These are phyloP conservation scores for Willisornis vidua DNA, from an alignment of 2,113 vertebrate species.

Conservation along the genomic window DNA sequence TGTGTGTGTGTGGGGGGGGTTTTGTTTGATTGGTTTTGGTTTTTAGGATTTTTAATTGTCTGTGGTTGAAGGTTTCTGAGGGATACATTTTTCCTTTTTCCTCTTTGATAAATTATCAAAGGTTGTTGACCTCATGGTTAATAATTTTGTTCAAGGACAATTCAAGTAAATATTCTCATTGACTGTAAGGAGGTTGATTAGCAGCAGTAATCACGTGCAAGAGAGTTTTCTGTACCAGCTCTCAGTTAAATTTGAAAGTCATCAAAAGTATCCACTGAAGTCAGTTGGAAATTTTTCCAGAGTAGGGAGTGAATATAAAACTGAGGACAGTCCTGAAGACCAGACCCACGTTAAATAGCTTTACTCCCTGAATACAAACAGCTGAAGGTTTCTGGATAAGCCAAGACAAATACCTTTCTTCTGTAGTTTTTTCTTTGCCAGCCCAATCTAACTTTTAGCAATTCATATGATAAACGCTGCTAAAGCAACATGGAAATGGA, in stretches of 20 bases:
- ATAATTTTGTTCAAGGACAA: neutral
- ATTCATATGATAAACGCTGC: neutral
- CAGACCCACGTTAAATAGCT: neutral
- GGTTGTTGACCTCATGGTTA: neutral
- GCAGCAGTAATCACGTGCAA: neutral
- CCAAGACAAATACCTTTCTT: constrained; percentile 34
- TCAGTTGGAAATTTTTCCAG: neutral
- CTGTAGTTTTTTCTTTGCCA: neutral
- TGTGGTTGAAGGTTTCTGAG: neutral
- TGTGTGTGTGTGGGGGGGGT: too few relatives aligned
- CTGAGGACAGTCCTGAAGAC: neutral
- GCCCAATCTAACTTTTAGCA: constrained; percentile 1
- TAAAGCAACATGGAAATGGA: neutral
- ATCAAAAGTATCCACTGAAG: neutral
- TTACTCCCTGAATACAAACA: constrained; percentile 26
- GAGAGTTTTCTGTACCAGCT: neutral
- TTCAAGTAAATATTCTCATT: neutral
- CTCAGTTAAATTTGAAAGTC: neutral
- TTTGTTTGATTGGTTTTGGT: neutral
- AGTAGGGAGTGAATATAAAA: neutral
- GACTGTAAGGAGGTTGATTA: neutral
- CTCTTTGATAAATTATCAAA: neutral
- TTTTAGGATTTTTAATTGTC: neutral
- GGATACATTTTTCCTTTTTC: neutral
- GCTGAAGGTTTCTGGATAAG: constrained; percentile 14